Evolutionary conservation across 2,113 vertebrate species (phyloP).

Genomic region (Holacanthus passer): DNA sequence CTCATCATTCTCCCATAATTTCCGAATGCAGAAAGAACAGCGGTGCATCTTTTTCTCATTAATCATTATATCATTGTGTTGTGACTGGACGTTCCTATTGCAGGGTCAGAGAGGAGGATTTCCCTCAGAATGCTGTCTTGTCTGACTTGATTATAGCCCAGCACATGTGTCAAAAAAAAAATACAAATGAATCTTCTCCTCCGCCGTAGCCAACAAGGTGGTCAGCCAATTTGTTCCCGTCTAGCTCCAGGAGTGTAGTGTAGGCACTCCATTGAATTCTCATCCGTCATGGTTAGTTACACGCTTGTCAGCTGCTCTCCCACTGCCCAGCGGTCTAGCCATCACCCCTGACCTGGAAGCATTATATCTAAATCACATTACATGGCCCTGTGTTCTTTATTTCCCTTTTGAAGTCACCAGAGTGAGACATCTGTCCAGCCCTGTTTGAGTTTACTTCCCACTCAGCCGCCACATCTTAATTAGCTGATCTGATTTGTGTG

Average conservation of each 20-base stretch:
- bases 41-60: slow-evolving; percentile 35
- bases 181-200: slow-evolving; percentile 53
- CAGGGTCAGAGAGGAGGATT: slow-evolving; percentile 40
- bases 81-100: slow-evolving; percentile 27
- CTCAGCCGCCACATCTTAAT: slow-evolving; percentile 78
- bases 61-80: slow-evolving; percentile 44
- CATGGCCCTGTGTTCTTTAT: slow-evolving; percentile 80
- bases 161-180: slow-evolving; percentile 51
- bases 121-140: slow-evolving; percentile 40
- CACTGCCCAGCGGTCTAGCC: slow-evolving; percentile 80
- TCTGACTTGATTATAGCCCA: slow-evolving; percentile 60
- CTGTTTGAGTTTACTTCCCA: slow-evolving; percentile 79
- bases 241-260: slow-evolving; percentile 68
- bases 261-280: slow-evolving; percentile 84
- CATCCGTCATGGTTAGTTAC: slow-evolving; percentile 88
- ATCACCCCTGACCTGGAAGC: slow-evolving; percentile 86
- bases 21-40: background rate
- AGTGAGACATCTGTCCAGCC: slow-evolving; percentile 84
- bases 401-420: slow-evolving; percentile 80
- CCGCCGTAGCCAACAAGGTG: slow-evolving; percentile 60
- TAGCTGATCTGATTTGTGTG: slow-evolving; percentile 78
- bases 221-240: slow-evolving; percentile 73
- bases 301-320: slow-evolving; percentile 85
- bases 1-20: background rate
- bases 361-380: slow-evolving; percentile 87